Conservation (phyloP, 2,797 vertebrate species). For the Liasis olivaceus region DNA sequence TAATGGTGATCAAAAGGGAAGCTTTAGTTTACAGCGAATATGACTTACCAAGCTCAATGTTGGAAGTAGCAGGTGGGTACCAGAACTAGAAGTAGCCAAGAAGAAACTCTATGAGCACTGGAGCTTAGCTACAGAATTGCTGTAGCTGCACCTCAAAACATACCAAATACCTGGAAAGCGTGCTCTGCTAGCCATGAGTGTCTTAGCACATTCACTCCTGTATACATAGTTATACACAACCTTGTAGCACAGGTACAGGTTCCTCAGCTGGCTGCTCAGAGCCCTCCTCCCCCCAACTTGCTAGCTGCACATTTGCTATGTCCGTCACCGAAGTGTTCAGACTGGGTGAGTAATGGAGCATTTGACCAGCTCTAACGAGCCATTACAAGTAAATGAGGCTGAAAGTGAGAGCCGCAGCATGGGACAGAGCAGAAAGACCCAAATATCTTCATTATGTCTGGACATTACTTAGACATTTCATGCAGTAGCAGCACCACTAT, state of each 20-base stretch:
- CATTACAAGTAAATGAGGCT: constrained; percentile 62
- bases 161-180: background rate
- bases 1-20: background rate
- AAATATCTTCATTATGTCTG: constrained; percentile 55
- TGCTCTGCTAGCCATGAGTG: background rate
- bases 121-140: background rate
- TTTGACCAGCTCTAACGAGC: constrained; percentile 62
- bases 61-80: background rate
- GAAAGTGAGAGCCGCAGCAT: constrained; percentile 43
- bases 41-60: background rate
- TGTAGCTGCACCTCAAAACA: background rate
- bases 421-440: constrained; percentile 39
- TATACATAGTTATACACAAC: background rate
- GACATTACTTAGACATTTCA: constrained; percentile 47
- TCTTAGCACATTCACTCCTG: background rate
- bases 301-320: background rate
- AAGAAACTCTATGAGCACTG: background rate
- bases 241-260: background rate
- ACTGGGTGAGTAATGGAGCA: constrained; percentile 58
- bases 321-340: constrained; percentile 2
- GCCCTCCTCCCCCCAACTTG: background rate
- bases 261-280: background rate
- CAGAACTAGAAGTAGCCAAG: background rate
- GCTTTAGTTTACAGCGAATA: background rate
- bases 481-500: accelerated